Evolutionary conservation across 2,888 invertebrate species (phyloP).

Genomic region (Orchestes rusci): DNA sequence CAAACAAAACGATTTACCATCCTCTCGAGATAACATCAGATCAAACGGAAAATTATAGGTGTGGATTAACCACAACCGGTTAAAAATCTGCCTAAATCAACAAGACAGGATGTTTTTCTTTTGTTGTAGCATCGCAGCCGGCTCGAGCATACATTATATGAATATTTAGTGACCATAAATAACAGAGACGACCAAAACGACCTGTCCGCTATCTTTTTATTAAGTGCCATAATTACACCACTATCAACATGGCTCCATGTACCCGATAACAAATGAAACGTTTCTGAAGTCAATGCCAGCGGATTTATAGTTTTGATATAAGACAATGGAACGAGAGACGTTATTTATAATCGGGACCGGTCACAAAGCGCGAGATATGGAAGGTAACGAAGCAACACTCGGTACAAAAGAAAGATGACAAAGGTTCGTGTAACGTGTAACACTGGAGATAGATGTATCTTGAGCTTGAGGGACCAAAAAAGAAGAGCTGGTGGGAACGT

Average conservation of each 20-base stretch:
- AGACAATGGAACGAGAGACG: slow-evolving; percentile 31
- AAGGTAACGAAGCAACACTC: slow-evolving; percentile 11
- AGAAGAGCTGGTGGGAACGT: too few relatives aligned
- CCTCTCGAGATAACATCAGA: too few relatives aligned
- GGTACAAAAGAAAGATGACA: slow-evolving; percentile 10
- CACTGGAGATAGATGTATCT: too few relatives aligned
- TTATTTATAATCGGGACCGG: slow-evolving; percentile 26
- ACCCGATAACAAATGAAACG: slow-evolving; percentile 30
- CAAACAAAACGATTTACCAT: too few relatives aligned
- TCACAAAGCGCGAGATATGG: slow-evolving; percentile 17
- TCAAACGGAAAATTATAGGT: too few relatives aligned
- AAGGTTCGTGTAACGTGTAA: too few relatives aligned
- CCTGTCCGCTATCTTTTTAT: slow-evolving; percentile 32
- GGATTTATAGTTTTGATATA: slow-evolving; percentile 32
- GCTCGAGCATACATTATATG: slow-evolving; percentile 28
- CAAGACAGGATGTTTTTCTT: too few relatives aligned
- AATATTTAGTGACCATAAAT: slow-evolving; percentile 33
- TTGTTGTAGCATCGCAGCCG: too few relatives aligned
- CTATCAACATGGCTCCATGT: slow-evolving; percentile 33
- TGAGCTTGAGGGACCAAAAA: too few relatives aligned
- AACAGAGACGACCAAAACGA: slow-evolving; percentile 25
- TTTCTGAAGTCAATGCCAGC: slow-evolving; percentile 28
- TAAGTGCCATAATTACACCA: slow-evolving; percentile 35
- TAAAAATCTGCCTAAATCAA: too few relatives aligned
- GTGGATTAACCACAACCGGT: too few relatives aligned